Evolutionary conservation across 1,140 invertebrate species (phyloP).

Genomic region (Zelostemma sp.): DNA sequence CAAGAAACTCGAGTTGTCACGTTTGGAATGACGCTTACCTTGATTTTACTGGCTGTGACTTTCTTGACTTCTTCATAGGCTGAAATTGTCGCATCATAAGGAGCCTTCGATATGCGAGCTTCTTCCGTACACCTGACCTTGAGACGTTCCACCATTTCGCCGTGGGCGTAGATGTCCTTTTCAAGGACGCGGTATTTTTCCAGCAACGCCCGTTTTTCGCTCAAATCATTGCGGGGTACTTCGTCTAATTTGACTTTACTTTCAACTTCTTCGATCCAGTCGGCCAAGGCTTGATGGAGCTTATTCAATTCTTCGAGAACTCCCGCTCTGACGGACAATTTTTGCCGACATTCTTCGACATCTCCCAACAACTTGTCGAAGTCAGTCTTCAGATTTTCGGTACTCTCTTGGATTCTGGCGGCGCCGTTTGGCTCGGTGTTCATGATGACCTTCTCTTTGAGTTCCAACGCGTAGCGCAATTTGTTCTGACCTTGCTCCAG

Average conservation of each 20-base stretch:
- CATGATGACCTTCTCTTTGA: constrained; percentile 92
- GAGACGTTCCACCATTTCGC: constrained; percentile 80
- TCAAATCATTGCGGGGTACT: constrained; percentile 83
- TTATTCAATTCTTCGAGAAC: constrained; percentile 90
- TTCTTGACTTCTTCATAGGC: constrained; percentile 80
- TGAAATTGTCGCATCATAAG: constrained; percentile 78
- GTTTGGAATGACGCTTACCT: too few species aligned
- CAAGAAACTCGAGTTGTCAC: too few species aligned
- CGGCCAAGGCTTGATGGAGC: constrained; percentile 80
- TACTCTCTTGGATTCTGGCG: constrained; percentile 89
- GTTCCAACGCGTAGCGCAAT: constrained; percentile 87
- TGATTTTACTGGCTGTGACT: constrained; percentile 75
- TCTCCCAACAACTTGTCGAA: constrained; percentile 88
- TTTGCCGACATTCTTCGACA: constrained; percentile 82
- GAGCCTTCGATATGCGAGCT: constrained; percentile 74
- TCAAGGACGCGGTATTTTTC: constrained; percentile 86
- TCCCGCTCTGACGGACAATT: constrained; percentile 77
- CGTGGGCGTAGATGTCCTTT: constrained; percentile 82
- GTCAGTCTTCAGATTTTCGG: constrained; percentile 87
- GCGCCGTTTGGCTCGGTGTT: constrained; percentile 90
- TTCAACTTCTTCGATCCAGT: constrained; percentile 90
- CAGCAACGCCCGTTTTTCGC: constrained; percentile 88
- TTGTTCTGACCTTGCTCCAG: constrained; percentile 94
- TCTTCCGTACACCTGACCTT: constrained; percentile 78
- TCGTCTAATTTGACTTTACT: constrained; percentile 82